Evolutionary conservation across 2,888 invertebrate species (phyloP), one percentile per base, ranked within the genome.

Genomic region (Adela reaumurella): DNA sequence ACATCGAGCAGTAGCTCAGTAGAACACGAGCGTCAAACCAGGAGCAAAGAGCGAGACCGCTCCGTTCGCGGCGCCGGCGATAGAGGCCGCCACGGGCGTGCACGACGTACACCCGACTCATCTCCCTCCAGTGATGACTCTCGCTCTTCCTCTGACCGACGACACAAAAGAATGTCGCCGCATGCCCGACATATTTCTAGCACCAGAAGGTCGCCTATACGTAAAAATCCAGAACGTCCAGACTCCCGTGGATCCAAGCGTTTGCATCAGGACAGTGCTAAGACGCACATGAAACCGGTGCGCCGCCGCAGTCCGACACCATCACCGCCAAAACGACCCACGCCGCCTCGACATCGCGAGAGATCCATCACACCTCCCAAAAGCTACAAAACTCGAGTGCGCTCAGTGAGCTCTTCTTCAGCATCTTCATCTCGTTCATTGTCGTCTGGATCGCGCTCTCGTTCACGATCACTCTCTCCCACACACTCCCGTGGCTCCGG

Each of bases 251-350:
- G n/a, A n/a, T n/a, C n/a, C n/a, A n/a, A n/a, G n/a, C n/a, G n/a
- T n/a, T n/a, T n/a, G n/a, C n/a, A n/a, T n/a, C n/a, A n/a, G n/a
- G n/a, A n/a, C n/a, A n/a, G 63, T n/a, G 59, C 62, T 45, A 57
- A 59, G 46, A 53, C 57, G 19, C 60, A 62, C 17, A 62, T 63
- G 2, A 57, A 51, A 49, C 58, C 62, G 8, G 58, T 61, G 45
- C 61, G 62, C 10, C 24, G 8, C 24, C 24, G 24, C 35, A 14
- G 11, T 14, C 35, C 35, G n/a, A 14, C 4, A 4, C 14, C 35
- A 14, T 3, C 11, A 8, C 35, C 35, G 35, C 35, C 35, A 8
- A 8, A 14, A 3, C 35, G 35, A 14, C 11, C 4, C 35, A 14
- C 35, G 35, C 35, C 35, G 35, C 11, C 35, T 14, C 35, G 35